These are phyloP conservation scores for Riparia riparia DNA, from an alignment of 2,113 vertebrate genomes.

Conservation along the genomic window DNA sequence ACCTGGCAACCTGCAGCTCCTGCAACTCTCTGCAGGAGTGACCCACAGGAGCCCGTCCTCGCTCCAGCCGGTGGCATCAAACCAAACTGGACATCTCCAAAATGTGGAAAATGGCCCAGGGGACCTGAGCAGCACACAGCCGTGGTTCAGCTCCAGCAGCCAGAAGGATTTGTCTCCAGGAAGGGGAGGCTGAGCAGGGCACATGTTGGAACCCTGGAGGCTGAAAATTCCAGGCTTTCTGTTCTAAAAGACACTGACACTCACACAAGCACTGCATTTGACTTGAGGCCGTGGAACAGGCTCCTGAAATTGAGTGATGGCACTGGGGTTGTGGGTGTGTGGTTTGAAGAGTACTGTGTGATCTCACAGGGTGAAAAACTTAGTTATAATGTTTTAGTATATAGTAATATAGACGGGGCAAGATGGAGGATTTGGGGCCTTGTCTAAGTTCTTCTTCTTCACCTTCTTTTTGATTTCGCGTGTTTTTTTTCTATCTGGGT, in stretches of 20 bases:
- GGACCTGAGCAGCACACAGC: neutral
- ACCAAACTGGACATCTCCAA: neutral
- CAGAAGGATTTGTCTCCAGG: neutral
- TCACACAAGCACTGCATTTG: neutral
- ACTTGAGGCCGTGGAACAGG: neutral
- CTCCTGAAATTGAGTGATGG: neutral
- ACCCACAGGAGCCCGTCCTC: neutral
- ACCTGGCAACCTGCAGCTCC: neutral
- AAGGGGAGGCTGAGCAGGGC: neutral
- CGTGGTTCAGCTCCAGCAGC: neutral
- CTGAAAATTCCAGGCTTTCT: neutral
- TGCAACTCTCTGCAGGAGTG: neutral
- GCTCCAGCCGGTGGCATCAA: fast-evolving
- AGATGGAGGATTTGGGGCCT: neutral
- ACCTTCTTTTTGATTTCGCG: neutral
- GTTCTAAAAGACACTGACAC: neutral
- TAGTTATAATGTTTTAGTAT: neutral
- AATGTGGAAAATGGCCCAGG: fast-evolving
- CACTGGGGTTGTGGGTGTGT: neutral
- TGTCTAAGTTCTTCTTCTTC: neutral
- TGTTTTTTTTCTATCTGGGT: neutral
- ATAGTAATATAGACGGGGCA: neutral
- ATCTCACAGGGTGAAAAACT: neutral
- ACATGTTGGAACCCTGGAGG: neutral
- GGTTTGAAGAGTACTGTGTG: neutral